phyloP scores from a whole-genome alignment of 2,113 vertebrate genomes.

The Ariopsis seemanni region DNA sequence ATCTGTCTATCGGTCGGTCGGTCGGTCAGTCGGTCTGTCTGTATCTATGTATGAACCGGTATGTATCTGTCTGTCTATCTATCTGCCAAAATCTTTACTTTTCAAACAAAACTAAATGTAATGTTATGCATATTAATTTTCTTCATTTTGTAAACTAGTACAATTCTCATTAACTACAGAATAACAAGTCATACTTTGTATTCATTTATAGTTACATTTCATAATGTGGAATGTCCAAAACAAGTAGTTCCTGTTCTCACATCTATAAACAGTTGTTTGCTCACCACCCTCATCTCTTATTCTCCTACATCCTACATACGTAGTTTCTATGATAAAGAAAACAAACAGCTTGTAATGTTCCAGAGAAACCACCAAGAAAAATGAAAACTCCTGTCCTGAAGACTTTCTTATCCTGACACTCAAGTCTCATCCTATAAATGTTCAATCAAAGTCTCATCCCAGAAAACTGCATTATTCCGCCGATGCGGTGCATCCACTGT shows the following conservation, averaged over 20 bases:
- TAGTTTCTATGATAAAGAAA: background rate
- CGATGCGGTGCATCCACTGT: background rate
- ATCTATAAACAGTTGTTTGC: background rate
- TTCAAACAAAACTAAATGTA: no score
- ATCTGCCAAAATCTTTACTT: no score
- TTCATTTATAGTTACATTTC: background rate
- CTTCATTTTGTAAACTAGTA: no score
- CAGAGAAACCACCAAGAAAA: background rate
- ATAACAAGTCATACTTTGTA: background rate
- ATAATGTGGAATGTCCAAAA: background rate
- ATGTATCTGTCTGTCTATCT: no score
- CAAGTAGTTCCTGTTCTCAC: background rate
- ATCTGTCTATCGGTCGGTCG: no score
- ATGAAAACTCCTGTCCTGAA: background rate
- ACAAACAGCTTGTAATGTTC: background rate
- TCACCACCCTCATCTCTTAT: background rate
- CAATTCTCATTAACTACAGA: background rate
- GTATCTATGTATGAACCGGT: no score
- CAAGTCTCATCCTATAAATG: background rate
- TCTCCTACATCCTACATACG: background rate
- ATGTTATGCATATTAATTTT: no score
- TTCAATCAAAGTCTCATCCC: background rate
- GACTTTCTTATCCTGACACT: background rate
- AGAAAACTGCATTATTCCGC: background rate
- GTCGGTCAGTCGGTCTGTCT: no score